phyloP scores from a whole-genome alignment of 2,797 vertebrate species.

The Manis crassicaudata region DNA sequence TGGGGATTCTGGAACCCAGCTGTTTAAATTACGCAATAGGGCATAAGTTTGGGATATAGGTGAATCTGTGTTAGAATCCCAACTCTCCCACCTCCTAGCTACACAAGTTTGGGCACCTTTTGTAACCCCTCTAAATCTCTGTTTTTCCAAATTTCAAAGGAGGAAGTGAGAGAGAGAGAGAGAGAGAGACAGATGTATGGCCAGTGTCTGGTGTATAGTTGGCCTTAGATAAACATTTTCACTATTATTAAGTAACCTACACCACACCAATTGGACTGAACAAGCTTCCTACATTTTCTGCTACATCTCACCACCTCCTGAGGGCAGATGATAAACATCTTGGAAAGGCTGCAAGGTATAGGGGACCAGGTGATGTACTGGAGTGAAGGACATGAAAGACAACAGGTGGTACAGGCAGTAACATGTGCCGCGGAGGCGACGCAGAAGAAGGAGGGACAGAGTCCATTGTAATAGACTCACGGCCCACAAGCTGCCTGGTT shows the following conservation, averaged over 20 bases:
- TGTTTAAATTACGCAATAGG: not conserved
- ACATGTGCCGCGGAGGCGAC: not conserved
- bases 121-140: not conserved
- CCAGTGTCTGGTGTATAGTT: not conserved
- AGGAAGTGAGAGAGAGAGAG: not conserved
- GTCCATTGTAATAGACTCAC: not conserved
- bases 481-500: too few species aligned
- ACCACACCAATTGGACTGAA: not conserved
- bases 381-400: not conserved
- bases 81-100: not conserved
- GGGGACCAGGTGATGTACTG: too few species aligned
- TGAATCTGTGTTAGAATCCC: not conserved
- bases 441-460: fast-evolving
- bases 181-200: not conserved
- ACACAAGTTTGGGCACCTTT: not conserved
- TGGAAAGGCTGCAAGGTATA: not conserved
- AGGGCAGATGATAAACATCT: not conserved
- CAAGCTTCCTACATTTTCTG: not conserved
- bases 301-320: not conserved
- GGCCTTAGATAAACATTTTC: not conserved
- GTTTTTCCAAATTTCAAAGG: not conserved
- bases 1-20: not conserved
- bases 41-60: not conserved
- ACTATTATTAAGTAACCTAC: not conserved
- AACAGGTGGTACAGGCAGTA: not conserved